Conservation (phyloP, 2,113 vertebrate species). For the Phrynocephalus versicolor region DNA sequence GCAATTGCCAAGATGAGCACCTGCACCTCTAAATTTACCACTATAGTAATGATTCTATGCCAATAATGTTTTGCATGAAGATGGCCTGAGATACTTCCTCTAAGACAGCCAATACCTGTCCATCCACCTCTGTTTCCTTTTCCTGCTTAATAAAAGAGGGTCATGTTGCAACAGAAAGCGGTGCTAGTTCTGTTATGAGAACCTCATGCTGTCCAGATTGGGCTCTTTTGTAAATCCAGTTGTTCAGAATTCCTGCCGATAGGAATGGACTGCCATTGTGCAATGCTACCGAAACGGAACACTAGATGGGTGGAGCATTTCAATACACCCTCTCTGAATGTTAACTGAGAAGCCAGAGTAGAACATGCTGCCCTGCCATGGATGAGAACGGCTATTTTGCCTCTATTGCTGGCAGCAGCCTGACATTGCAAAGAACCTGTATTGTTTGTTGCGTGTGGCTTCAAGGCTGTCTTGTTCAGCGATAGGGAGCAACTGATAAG, state of each 20-base stretch:
- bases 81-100: neutral
- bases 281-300: neutral
- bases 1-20: too few species aligned
- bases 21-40: too few species aligned
- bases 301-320: neutral
- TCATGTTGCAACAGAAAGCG: neutral
- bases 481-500: slow-evolving; percentile 4
- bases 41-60: too few species aligned
- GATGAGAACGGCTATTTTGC: slow-evolving; percentile 13
- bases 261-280: neutral
- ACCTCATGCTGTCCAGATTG: neutral
- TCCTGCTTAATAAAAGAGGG: neutral
- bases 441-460: neutral
- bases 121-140: neutral
- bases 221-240: neutral
- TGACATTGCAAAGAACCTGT: slow-evolving; percentile 13
- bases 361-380: neutral
- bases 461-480: neutral
- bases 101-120: neutral
- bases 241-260: neutral
- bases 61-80: neutral
- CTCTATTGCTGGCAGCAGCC: neutral
- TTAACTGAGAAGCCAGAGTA: neutral
- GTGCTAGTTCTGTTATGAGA: neutral
- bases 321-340: neutral